These are phyloP conservation scores for Poliocrania exsul DNA, from an alignment of 2,797 vertebrate species.

Conservation along the genomic window DNA sequence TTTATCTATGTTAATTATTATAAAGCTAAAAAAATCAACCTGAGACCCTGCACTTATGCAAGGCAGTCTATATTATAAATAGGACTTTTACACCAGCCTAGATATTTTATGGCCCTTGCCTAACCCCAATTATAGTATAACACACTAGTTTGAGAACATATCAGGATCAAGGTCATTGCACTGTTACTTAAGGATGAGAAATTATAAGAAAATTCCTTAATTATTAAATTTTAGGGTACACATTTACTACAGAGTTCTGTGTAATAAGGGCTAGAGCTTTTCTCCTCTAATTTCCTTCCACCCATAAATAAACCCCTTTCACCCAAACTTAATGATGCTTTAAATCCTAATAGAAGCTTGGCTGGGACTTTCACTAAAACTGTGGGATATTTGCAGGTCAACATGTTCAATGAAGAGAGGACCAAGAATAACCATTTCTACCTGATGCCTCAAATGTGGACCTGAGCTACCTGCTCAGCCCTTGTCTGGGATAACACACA, in stretches of 20 bases:
- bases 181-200: background rate
- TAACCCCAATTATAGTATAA: background rate
- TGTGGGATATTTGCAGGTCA: background rate
- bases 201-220: background rate
- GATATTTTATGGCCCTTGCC: background rate
- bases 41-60: background rate
- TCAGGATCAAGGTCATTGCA: background rate
- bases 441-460: background rate
- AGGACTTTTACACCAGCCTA: background rate
- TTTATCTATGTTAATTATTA: slow-evolving; percentile 10
- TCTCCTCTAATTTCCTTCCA: background rate
- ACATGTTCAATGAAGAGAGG: background rate
- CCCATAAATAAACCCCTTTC: background rate
- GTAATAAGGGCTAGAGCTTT: background rate
- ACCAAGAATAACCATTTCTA: background rate
- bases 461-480: background rate
- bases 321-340: background rate
- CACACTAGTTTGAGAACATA: background rate
- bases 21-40: background rate
- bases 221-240: background rate
- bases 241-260: background rate
- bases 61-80: background rate
- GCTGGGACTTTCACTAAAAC: background rate
- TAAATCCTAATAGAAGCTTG: background rate
- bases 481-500: background rate